Conservation (phyloP, 2,113 vertebrate genomes). For the Osmerus eperlanus region DNA sequence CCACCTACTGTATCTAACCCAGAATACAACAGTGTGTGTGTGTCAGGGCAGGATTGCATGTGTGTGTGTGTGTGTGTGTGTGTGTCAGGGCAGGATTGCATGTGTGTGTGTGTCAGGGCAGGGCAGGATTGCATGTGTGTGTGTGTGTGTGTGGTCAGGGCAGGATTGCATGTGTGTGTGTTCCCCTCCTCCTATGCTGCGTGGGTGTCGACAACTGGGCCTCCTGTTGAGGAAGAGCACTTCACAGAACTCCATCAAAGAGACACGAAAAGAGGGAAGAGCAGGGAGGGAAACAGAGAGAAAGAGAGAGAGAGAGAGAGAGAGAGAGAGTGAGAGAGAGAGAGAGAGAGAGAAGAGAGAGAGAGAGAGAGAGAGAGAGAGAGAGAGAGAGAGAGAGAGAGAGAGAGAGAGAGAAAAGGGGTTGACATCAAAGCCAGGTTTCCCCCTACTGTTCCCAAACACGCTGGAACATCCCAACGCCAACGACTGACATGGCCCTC, state of each 20-base stretch:
- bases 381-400: too few relatives aligned
- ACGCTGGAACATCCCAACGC: slow-evolving; percentile 65
- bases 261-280: slow-evolving; percentile 36
- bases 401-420: too few relatives aligned
- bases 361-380: too few relatives aligned
- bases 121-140: too few relatives aligned
- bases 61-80: too few relatives aligned
- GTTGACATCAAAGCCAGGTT: slow-evolving; percentile 65
- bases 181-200: slow-evolving; percentile 22
- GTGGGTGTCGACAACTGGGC: slow-evolving; percentile 56
- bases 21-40: background rate
- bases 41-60: too few relatives aligned
- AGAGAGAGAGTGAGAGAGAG: slow-evolving; percentile 38
- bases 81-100: too few relatives aligned
- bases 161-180: slow-evolving; percentile 30
- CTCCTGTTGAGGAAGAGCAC: slow-evolving; percentile 62
- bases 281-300: slow-evolving; percentile 36
- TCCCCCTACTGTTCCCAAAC: slow-evolving; percentile 65
- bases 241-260: slow-evolving; percentile 69
- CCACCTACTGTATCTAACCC: background rate
- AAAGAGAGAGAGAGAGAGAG: too few relatives aligned
- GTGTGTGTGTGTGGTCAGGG: slow-evolving; percentile 15
- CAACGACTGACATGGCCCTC: slow-evolving; percentile 70
- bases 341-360: too few relatives aligned
- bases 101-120: too few relatives aligned